Percentiles rank a stretch among this genome's conserved stretches.
phyloP scores from a whole-genome alignment of 1,140 invertebrate genomes.

The Drosophila nannoptera region DNA sequence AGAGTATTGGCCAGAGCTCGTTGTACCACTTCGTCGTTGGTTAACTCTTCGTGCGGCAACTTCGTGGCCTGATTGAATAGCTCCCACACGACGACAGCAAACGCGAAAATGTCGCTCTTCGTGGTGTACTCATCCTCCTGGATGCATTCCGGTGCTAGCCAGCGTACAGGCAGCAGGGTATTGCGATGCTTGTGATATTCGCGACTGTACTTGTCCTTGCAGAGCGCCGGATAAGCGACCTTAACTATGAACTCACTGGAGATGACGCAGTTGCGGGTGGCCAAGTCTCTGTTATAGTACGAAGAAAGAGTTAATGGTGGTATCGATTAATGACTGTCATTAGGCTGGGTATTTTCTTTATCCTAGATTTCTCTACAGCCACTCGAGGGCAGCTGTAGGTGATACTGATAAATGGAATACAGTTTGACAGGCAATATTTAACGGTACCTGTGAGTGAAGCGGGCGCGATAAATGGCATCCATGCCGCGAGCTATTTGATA shows the following conservation, averaged over 20 bases:
- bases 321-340: slow-evolving; percentile 20
- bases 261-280: slow-evolving; percentile 95
- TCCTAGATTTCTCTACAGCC: too few relatives aligned
- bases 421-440: background rate
- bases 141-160: slow-evolving; percentile 93
- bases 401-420: background rate
- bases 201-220: slow-evolving; percentile 90
- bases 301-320: background rate
- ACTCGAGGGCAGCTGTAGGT: background rate
- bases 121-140: slow-evolving; percentile 95
- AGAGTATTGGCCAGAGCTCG: slow-evolving; percentile 84
- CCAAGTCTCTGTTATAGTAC: slow-evolving; percentile 85
- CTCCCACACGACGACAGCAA: slow-evolving; percentile 94
- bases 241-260: slow-evolving; percentile 91
- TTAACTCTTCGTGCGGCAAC: slow-evolving; percentile 90
- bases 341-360: background rate
- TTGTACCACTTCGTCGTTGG: slow-evolving; percentile 87
- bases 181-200: slow-evolving; percentile 91
- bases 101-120: slow-evolving; percentile 96
- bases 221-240: slow-evolving; percentile 89
- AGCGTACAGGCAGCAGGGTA: slow-evolving; percentile 89
- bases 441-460: slow-evolving; percentile 71
- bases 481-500: slow-evolving; percentile 91
- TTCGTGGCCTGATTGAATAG: slow-evolving; percentile 86
- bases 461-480: slow-evolving; percentile 84